Percentiles rank a stretch among this genome's conserved stretches.
Evolutionary conservation across 1,140 invertebrate species (phyloP).

Genomic region (Leptopilina clavipes): DNA sequence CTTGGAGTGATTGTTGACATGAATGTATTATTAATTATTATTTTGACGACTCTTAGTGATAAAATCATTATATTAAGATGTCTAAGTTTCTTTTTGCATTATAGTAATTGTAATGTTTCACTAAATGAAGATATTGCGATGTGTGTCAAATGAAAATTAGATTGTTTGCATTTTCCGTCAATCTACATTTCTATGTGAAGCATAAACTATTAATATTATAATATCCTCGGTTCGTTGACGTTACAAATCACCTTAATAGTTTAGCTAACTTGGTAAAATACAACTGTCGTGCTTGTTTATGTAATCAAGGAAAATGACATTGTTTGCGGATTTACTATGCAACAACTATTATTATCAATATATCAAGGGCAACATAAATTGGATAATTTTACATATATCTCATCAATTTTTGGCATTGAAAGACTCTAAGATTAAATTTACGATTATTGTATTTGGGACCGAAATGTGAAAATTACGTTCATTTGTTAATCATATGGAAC

Average conservation of each 20-base stretch:
- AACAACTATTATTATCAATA: conserved; percentile 40
- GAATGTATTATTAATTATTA: no score
- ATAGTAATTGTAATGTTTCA: not conserved
- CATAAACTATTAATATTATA: conserved; percentile 55
- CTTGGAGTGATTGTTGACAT: no score
- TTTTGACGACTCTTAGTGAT: not conserved
- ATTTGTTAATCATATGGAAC: no score
- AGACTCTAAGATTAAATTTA: no score
- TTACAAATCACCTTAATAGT: conserved; percentile 51
- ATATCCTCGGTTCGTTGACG: conserved; percentile 54
- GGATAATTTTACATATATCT: conserved; percentile 35
- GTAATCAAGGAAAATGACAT: conserved; percentile 50
- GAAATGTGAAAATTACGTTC: not conserved
- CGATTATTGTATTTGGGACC: not conserved
- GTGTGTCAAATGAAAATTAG: not conserved
- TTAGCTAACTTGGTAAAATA: conserved; percentile 33
- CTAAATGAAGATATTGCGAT: not conserved
- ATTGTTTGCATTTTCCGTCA: not conserved
- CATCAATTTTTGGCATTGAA: conserved; percentile 28
- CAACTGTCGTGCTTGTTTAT: conserved; percentile 49
- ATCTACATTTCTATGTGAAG: not conserved
- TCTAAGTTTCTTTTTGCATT: not conserved
- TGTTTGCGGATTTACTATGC: conserved; percentile 47
- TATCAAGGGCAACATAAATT: conserved; percentile 28
- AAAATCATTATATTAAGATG: no score